Conservation (phyloP, 2,888 invertebrate species). For the Uropetala carovei region DNA sequence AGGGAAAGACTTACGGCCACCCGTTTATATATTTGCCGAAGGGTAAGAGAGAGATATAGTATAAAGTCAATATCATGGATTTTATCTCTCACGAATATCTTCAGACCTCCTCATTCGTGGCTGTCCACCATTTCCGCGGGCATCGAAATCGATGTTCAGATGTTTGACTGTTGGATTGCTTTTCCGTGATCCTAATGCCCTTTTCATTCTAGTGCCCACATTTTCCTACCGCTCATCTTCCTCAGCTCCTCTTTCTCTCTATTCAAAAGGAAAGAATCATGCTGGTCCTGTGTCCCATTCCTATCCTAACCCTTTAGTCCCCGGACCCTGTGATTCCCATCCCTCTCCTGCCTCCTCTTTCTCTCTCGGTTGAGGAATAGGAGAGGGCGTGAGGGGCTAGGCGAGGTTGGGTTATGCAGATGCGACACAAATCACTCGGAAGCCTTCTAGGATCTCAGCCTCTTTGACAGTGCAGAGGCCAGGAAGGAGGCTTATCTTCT, state of each 20-base stretch:
- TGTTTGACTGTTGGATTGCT: background rate
- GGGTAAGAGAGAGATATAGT: background rate
- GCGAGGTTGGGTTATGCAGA: too few relatives aligned
- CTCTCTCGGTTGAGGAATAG: background rate
- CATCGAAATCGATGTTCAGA: background rate
- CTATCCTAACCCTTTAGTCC: background rate
- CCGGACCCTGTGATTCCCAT: background rate
- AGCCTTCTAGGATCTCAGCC: too few relatives aligned
- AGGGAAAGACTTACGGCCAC: slow-evolving; percentile 5
- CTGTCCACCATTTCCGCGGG: slow-evolving; percentile 6
- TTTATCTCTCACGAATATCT: slow-evolving; percentile 32
- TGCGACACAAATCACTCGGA: too few relatives aligned
- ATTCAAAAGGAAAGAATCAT: too few relatives aligned
- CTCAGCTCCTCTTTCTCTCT: background rate
- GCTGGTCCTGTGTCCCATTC: too few relatives aligned
- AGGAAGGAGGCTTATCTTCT: too few relatives aligned
- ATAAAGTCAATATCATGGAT: slow-evolving; percentile 35
- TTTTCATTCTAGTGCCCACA: too few relatives aligned
- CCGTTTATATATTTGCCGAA: background rate
- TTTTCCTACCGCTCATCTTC: background rate
- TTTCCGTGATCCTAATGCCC: background rate
- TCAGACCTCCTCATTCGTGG: background rate
- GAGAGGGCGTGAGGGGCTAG: background rate
- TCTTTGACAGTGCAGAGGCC: too few relatives aligned
- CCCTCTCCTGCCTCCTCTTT: background rate